These are phyloP conservation scores for Theonella swinhoei DNA, from an alignment of 37 sponge, comb jelly and placozoan species.

Conservation along the genomic window DNA sequence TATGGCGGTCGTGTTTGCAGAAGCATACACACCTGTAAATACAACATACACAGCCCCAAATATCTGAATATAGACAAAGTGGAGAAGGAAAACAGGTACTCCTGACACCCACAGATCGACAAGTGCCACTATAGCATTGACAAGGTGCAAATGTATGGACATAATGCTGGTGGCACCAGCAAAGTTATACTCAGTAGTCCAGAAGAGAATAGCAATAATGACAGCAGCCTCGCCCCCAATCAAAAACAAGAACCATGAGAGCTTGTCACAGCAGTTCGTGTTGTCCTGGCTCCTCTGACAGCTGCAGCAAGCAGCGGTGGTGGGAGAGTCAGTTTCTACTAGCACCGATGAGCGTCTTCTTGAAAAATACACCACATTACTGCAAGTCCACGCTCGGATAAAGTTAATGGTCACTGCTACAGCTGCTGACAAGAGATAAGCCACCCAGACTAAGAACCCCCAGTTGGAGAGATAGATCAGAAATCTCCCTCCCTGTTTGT, in stretches of 20 bases:
- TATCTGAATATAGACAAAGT: constrained; percentile 30
- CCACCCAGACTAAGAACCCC: constrained; percentile 21
- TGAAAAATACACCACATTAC: neutral
- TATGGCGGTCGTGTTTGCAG: constrained; percentile 51
- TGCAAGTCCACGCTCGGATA: neutral
- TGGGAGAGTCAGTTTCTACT: neutral
- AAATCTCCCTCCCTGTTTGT: neutral
- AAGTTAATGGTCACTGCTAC: constrained; percentile 6
- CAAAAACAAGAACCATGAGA: constrained; percentile 26
- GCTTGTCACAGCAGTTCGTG: constrained; percentile 34
- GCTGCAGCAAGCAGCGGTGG: neutral
- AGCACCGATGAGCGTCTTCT: too few species aligned
- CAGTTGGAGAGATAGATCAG: constrained; percentile 65
- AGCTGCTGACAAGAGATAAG: constrained; percentile 44
- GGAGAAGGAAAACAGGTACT: constrained; percentile 36
- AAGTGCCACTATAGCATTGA: constrained; percentile 50
- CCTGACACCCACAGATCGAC: constrained; percentile 55
- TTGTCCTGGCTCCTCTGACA: neutral
- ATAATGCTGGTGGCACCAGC: neutral
- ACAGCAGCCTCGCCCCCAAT: neutral
- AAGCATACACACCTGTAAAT: constrained; percentile 70
- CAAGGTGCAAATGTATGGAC: constrained; percentile 37
- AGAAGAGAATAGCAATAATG: constrained; percentile 34
- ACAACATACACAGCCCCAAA: constrained; percentile 25
- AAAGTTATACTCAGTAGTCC: constrained; percentile 5